Evolutionary conservation across 1,140 invertebrate genomes (phyloP).

Genomic region (Triops cancriformis): DNA sequence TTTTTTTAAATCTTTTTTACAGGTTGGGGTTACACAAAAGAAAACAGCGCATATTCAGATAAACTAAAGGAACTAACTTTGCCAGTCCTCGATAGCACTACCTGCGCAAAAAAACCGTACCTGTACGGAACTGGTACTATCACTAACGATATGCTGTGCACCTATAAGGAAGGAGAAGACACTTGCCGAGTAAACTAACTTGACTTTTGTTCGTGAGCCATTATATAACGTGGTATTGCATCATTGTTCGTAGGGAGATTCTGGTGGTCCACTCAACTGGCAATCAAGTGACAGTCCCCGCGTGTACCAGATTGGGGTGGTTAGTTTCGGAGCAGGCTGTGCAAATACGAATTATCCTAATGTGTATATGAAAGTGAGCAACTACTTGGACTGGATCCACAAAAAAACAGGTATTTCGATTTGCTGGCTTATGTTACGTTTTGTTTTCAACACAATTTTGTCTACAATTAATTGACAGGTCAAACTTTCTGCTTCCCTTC

Average conservation of each 20-base stretch:
- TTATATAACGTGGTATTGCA: too few relatives aligned
- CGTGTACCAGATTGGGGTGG: neutral
- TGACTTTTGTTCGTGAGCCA: conserved; percentile 51
- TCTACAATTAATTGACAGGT: too few relatives aligned
- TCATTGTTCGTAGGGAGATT: conserved; percentile 29
- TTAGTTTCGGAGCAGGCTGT: conserved; percentile 56
- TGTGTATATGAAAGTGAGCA: conserved; percentile 48
- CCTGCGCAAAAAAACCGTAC: conserved; percentile 43
- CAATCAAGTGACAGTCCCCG: neutral
- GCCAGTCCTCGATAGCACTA: conserved; percentile 50
- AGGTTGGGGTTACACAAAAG: too few relatives aligned
- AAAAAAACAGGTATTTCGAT: conserved; percentile 43
- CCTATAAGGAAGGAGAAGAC: too few relatives aligned
- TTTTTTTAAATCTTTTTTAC: too few relatives aligned
- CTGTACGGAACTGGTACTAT: conserved; percentile 48
- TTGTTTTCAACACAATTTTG: too few relatives aligned
- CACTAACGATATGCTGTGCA: too few relatives aligned
- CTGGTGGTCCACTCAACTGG: conserved; percentile 20
- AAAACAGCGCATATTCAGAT: conserved; percentile 34
- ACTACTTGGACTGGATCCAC: conserved; percentile 50
- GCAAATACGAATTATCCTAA: conserved; percentile 53
- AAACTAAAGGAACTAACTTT: conserved; percentile 53
- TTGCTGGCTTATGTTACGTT: too few relatives aligned
- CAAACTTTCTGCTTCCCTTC: too few relatives aligned
- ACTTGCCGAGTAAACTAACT: too few relatives aligned